Percentiles rank a stretch among this genome's conserved stretches.
Evolutionary conservation across 2,888 invertebrate genomes (phyloP).

Genomic region (Lithophane ornitopus): DNA sequence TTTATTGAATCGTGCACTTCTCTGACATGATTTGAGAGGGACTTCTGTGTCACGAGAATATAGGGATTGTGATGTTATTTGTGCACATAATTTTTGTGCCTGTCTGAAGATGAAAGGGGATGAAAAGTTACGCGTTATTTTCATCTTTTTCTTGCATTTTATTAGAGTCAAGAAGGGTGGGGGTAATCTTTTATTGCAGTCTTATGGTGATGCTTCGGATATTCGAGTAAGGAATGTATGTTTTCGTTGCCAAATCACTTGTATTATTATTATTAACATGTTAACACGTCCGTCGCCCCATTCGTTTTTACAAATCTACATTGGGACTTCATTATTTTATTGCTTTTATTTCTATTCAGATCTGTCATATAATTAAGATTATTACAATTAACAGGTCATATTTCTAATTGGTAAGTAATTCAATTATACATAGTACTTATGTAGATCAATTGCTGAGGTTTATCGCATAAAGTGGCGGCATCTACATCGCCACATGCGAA

Average conservation of each 20-base stretch:
- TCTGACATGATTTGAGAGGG: constrained; percentile 34
- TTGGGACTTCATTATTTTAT: too few species aligned
- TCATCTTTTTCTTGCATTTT: constrained; percentile 11
- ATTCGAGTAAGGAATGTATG: not conserved
- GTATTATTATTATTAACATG: not conserved
- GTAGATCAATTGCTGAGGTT: too few species aligned
- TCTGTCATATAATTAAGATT: too few species aligned
- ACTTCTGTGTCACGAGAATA: constrained; percentile 6
- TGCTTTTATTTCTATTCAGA: too few species aligned
- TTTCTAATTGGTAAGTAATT: too few species aligned
- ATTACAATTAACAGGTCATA: too few species aligned
- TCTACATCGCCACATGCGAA: too few species aligned
- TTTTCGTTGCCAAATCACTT: not conserved
- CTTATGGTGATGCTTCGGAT: not conserved
- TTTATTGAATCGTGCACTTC: constrained; percentile 44
- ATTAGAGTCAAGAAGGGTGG: not conserved
- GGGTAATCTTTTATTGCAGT: constrained; percentile 13
- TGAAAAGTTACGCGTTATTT: constrained; percentile 27
- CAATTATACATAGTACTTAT: too few species aligned
- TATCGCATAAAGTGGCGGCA: too few species aligned
- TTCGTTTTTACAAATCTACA: not conserved
- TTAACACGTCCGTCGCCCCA: not conserved
- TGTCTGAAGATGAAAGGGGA: constrained; percentile 23
- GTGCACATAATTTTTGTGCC: constrained; percentile 12
- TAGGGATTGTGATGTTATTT: constrained; percentile 27